phyloP scores from a whole-genome alignment of 2,113 vertebrate genomes.

The human (Homo sapiens) region DNA sequence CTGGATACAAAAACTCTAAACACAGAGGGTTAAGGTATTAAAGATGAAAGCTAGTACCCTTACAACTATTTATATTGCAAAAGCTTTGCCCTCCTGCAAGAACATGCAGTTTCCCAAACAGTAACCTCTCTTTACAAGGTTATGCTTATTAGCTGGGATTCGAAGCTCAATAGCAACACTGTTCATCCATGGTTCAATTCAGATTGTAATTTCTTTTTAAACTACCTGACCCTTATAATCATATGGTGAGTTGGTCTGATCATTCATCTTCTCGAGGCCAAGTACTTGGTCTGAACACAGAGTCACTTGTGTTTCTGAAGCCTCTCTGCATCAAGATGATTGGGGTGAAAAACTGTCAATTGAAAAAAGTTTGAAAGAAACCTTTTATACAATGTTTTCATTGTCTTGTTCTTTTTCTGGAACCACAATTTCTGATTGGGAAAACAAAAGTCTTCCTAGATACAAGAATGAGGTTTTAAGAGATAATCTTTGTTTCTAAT shows the following conservation, averaged over 20 bases:
- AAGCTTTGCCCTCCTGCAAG: conserved; percentile 57
- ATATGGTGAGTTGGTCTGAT: conserved; percentile 70
- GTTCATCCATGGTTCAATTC: conserved; percentile 73
- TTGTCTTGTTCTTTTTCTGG: conserved; percentile 66
- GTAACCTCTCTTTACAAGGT: conserved; percentile 67
- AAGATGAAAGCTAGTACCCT: conserved; percentile 51
- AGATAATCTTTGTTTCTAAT: conserved; percentile 49
- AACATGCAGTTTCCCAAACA: conserved; percentile 72
- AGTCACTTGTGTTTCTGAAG: conserved; percentile 65
- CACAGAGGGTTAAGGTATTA: conserved; percentile 26
- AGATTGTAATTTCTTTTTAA: conserved; percentile 79
- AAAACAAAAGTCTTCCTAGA: conserved; percentile 58
- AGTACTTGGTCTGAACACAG: conserved; percentile 69
- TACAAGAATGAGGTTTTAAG: conserved; percentile 45
- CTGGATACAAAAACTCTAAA: conserved; percentile 29
- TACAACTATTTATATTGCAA: conserved; percentile 63
- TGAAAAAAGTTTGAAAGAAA: conserved; percentile 64
- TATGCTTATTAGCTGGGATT: conserved; percentile 72
- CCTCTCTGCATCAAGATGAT: conserved; percentile 54
- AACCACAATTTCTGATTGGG: conserved; percentile 35
- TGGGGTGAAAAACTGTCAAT: conserved; percentile 36
- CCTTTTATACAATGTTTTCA: conserved; percentile 62
- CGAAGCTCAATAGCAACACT: conserved; percentile 72
- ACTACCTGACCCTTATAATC: conserved; percentile 79
- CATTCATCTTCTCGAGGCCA: conserved; percentile 70